Evolutionary conservation across 1,140 invertebrate genomes (phyloP), one percentile per base, ranked within the genome.

Genomic region (Brachionus plicatilis): DNA sequence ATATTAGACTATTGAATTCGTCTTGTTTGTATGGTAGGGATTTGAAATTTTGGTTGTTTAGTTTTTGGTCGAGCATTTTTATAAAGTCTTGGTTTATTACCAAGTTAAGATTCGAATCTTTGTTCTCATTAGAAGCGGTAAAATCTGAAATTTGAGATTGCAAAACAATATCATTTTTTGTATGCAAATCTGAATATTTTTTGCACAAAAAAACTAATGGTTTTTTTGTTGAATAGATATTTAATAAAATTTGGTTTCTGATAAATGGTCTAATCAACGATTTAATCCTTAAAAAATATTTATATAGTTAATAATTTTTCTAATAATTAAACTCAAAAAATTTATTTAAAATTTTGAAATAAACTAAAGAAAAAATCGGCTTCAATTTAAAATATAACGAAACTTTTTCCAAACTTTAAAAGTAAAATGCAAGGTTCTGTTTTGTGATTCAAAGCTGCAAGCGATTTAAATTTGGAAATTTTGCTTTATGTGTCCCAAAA

Each of bases 21-120:
- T 76, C 72, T 50, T 76, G 72, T 29, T 50, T 76, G 72, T 76
- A 76, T 76, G 72, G 14, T 7, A 76, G 47, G 3, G 43, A 29
- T 50, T 47, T 76, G 47, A 76, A 76, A 29, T 76, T 76, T 24
- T n/a, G 12, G 9, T 20, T 14, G 12, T 50, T 11, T 27, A 76
- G 43, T 33, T 29, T 50, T 76, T 76, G 43, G 4, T 76, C 72
- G 12, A 76, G 45, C 43, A 50, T 76, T 50, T 50, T 50, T 12
- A 50, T 76, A n/a, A 76, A 76, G 14, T 76, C 45, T 76, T 50
- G 20, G 47, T 50, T 29, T 20, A 76, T 76, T 11, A 76, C 9
- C 11, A 76, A 27, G 43, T 41, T 76, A 17, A 24, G 5, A 27
- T 47, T 29, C 8, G 11, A 17, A 27, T 50, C 72, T 45, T 9